A percentile compares a stretch with the other conserved stretches of the same genome.
These are phyloP conservation scores for Drosophila mojavensis DNA, from an alignment of 1,140 invertebrate species.

Conservation along the genomic window DNA sequence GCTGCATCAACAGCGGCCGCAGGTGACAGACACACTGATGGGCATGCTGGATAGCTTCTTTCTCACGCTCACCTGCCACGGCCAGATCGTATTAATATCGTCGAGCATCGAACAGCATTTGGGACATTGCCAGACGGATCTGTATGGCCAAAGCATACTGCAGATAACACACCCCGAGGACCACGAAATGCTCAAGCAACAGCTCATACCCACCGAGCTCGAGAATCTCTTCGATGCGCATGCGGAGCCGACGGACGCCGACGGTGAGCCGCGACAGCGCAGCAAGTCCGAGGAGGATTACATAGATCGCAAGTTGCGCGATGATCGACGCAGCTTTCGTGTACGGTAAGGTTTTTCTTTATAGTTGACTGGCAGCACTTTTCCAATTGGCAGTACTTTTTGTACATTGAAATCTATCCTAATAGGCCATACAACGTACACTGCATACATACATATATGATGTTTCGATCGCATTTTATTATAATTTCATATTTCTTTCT, in stretches of 20 bases:
- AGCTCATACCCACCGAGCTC: slow-evolving; percentile 86
- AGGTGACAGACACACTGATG: slow-evolving; percentile 83
- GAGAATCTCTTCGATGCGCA: slow-evolving; percentile 82
- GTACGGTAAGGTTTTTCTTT: slow-evolving; percentile 80
- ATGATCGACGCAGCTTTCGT: slow-evolving; percentile 84
- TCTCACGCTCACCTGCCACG: slow-evolving; percentile 91
- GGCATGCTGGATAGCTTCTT: slow-evolving; percentile 88
- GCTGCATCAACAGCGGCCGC: slow-evolving; percentile 65
- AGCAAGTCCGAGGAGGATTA: slow-evolving; percentile 82
- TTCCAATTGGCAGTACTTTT: not conserved
- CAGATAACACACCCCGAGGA: slow-evolving; percentile 92
- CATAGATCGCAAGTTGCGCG: slow-evolving; percentile 75
- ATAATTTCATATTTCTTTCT: not conserved
- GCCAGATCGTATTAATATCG: slow-evolving; percentile 95
- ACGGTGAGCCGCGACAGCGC: slow-evolving; percentile 76
- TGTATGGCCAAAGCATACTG: slow-evolving; percentile 93
- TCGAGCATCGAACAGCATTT: slow-evolving; percentile 92
- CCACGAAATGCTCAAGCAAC: slow-evolving; percentile 88
- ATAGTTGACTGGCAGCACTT: not conserved
- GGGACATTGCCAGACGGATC: slow-evolving; percentile 93
- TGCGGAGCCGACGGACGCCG: slow-evolving; percentile 57
- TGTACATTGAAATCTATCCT: not conserved
- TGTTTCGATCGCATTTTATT: not conserved
- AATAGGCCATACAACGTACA: not conserved
- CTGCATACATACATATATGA: not conserved